phyloP scores from a whole-genome alignment of 2,888 invertebrate genomes.

The Apocheima hispidaria region DNA sequence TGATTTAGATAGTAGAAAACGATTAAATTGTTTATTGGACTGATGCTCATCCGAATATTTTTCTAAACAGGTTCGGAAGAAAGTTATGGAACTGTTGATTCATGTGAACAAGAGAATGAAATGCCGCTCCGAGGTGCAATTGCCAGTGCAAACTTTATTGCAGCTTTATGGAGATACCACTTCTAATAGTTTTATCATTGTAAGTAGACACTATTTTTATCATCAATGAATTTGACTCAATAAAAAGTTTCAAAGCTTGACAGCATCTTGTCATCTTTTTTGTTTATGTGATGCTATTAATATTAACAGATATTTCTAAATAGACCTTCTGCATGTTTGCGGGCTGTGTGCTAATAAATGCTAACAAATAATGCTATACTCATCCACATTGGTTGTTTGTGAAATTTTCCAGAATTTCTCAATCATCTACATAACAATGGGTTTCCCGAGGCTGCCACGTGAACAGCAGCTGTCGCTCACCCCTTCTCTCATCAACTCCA shows the following conservation, averaged over 20 bases:
- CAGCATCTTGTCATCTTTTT: not conserved
- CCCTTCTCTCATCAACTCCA: constrained; percentile 90
- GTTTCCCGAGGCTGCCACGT: constrained; percentile 92
- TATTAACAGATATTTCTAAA: too few relatives aligned
- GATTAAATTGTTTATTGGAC: too few relatives aligned
- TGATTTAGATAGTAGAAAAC: too few relatives aligned
- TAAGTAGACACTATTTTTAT: constrained; percentile 67
- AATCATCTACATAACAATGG: constrained; percentile 97
- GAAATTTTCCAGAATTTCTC: constrained; percentile 92
- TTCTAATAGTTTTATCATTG: constrained; percentile 92
- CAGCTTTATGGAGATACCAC: constrained; percentile 92
- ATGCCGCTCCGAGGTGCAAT: constrained; percentile 92
- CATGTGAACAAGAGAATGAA: constrained; percentile 97
- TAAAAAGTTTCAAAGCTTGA: not conserved
- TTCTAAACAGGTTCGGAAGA: constrained; percentile 79
- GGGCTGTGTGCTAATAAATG: too few relatives aligned
- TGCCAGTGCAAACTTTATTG: constrained; percentile 94
- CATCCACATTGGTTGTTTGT: not conserved
- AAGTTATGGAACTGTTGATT: constrained; percentile 97
- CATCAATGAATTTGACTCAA: not conserved
- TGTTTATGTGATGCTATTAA: not conserved
- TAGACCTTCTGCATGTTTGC: too few relatives aligned
- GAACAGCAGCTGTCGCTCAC: constrained; percentile 91
- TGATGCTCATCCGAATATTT: not conserved
- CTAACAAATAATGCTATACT: too few relatives aligned